A percentile compares a stretch with the other conserved stretches of the same genome.
Evolutionary conservation across 2,888 invertebrate genomes (phyloP).

Genomic region (Nomada ferruginata): DNA sequence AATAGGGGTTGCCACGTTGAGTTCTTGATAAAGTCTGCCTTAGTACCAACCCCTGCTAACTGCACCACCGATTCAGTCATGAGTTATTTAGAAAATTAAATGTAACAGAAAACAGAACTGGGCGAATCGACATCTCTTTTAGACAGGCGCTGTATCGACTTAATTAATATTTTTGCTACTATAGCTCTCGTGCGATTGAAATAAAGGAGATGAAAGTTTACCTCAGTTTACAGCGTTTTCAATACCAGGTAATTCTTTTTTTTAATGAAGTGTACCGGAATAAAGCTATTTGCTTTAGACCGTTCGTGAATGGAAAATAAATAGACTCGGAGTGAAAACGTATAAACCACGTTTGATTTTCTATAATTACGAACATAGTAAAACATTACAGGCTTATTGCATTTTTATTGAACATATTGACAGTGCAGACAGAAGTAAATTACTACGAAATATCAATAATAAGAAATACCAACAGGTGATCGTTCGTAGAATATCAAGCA

Average conservation of each 20-base stretch:
- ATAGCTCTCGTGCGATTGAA: neutral
- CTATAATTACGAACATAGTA: too few species aligned
- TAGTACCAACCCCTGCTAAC: slow-evolving; percentile 66
- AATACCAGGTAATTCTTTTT: slow-evolving; percentile 28
- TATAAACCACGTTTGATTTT: too few species aligned
- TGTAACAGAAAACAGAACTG: neutral
- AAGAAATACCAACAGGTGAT: too few species aligned
- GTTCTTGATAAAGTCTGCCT: slow-evolving; percentile 54
- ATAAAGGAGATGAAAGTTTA: neutral
- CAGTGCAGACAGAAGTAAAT: too few species aligned
- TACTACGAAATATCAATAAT: too few species aligned
- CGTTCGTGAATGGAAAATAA: slow-evolving; percentile 51
- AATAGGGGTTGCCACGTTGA: slow-evolving; percentile 56
- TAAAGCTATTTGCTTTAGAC: slow-evolving; percentile 31
- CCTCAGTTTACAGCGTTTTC: slow-evolving; percentile 8
- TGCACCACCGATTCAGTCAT: slow-evolving; percentile 58
- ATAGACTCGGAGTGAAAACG: neutral
- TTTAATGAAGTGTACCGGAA: slow-evolving; percentile 45
- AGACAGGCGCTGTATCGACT: neutral
- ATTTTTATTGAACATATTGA: too few species aligned
- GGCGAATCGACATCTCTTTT: too few species aligned
- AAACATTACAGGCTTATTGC: too few species aligned
- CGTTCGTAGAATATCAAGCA: too few species aligned
- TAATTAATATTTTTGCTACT: slow-evolving; percentile 10
- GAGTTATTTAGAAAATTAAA: slow-evolving; percentile 69